Evolutionary conservation across 2,113 vertebrate species (phyloP).

Genomic region (Shinisaurus crocodilurus): DNA sequence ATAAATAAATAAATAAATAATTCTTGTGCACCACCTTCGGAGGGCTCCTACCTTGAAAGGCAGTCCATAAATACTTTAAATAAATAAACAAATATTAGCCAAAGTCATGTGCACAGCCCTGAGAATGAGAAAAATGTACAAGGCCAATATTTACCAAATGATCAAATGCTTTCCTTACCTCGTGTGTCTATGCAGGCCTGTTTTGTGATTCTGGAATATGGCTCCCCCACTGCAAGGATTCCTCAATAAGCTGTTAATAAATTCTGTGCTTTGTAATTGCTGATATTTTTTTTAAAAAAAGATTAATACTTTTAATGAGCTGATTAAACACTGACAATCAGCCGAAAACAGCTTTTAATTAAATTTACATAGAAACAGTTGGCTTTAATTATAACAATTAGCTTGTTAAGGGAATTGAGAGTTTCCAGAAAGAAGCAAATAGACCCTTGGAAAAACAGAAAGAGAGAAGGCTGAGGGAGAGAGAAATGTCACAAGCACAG

Average conservation of each 20-base stretch:
- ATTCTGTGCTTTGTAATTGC: background rate
- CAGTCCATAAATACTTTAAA: too few species aligned
- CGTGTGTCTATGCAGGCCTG: background rate
- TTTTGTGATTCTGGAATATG: rapidly evolving
- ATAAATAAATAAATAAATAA: too few species aligned
- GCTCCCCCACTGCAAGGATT: background rate
- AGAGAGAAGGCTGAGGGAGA: background rate
- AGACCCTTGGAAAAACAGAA: conserved; percentile 19
- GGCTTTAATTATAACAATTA: conserved; percentile 50
- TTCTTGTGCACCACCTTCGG: too few species aligned
- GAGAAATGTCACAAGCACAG: conserved; percentile 1
- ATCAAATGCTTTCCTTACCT: background rate
- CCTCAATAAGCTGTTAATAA: background rate
- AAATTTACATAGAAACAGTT: conserved; percentile 64
- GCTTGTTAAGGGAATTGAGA: conserved; percentile 40
- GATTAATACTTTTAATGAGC: conserved; percentile 58
- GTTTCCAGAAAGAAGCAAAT: conserved; percentile 1
- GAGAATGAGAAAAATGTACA: background rate
- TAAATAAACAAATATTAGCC: background rate
- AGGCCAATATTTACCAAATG: background rate
- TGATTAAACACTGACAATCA: conserved; percentile 60
- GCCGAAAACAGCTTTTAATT: conserved; percentile 60
- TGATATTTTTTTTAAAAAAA: conserved; percentile 40
- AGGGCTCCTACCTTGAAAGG: too few species aligned
- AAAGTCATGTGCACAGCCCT: background rate